Evolutionary conservation across 1,140 invertebrate species (phyloP), one percentile per base, ranked within the genome.

Genomic region (Panagrolaimus sp.): DNA sequence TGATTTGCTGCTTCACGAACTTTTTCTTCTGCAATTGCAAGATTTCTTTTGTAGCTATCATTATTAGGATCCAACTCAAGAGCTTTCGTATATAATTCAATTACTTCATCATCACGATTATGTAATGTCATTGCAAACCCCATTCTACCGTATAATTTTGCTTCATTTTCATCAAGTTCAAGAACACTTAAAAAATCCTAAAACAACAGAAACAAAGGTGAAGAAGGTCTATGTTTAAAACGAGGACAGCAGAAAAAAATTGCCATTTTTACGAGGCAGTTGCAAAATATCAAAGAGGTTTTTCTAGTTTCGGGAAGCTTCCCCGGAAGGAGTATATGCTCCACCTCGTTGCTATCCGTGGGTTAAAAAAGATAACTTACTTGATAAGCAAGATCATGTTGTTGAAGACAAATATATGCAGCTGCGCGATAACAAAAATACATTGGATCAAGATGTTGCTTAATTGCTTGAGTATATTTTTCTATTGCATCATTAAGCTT

Each of bases 121-220:
- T 94, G 84, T 81, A 89, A 91, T 1, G 91, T 90, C 76, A 92
- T 90, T 1, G 93, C 92, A 67, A 96, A 87, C n/a, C 90, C 92
- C 83, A 96, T 88, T 76, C 94, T 87, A 7, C 92, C 91, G 86
- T 95, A 95, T 3, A 94, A 93, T 86, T 97, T 96, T 69, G 91
- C 90, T 83, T 97, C 97, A 44, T 88, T 88, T 0, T 90, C 89
- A 84, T 97, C 92, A 72, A 97, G 88, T 46, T 88, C 86, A 47
- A 97, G 85, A 8, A 95, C 93, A 63, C 88, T 88, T 74, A 90
- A 88, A 83, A 92, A 96, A 83, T 98, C 95, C 71, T 89, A 88
- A 57, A 96, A 89, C 82, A 92, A n/a, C 89, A 79, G 70, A n/a
- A 3, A 66, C 13, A 71, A 57, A 67, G n/a, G n/a, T 4, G 16